Percentiles rank a stretch among this genome's conserved stretches.
Evolutionary conservation across 2,113 vertebrate genomes (phyloP).

Genomic region (Caloenas nicobarica): DNA sequence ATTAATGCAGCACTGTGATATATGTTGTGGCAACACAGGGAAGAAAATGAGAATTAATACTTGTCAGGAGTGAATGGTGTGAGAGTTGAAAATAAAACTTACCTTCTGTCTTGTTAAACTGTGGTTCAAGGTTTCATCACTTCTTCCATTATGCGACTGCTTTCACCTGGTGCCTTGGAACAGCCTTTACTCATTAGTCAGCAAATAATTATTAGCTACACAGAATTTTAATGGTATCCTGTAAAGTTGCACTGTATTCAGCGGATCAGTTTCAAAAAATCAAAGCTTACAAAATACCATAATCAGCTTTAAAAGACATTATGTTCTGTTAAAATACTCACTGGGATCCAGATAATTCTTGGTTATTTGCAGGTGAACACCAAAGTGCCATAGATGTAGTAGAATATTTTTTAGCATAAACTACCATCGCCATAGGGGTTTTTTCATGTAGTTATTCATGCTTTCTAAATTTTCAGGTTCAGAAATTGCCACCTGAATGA

Average conservation of each 20-base stretch:
- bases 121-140: neutral
- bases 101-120: neutral
- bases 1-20: neutral
- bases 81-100: conserved; percentile 8
- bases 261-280: neutral
- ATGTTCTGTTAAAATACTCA: neutral
- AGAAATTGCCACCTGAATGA: neutral
- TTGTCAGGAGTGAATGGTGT: neutral
- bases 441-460: neutral
- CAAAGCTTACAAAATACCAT: neutral
- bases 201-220: neutral
- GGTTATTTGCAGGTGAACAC: neutral
- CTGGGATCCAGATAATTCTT: neutral
- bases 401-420: neutral
- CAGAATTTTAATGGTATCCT: neutral
- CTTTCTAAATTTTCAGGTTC: neutral
- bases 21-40: neutral
- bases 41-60: neutral
- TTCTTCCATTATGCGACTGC: neutral
- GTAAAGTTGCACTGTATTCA: neutral
- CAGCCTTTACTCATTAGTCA: conserved; percentile 16
- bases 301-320: neutral
- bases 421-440: fast-evolving
- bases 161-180: neutral
- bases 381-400: neutral